Base-by-base conservation (phyloP, 2,888 invertebrate species). In the Alsophila aescularia region DNA sequence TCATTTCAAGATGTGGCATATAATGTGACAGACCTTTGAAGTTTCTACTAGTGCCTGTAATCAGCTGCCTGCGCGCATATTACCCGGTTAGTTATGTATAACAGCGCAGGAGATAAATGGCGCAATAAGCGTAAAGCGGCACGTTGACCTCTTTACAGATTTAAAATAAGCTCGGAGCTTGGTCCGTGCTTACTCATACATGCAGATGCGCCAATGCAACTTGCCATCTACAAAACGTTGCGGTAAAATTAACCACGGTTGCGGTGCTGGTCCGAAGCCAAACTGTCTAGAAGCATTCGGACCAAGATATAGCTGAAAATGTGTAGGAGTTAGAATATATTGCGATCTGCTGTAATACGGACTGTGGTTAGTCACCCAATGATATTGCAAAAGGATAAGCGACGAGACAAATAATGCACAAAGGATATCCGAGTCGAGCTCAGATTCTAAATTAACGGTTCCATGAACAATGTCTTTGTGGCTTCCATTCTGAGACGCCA, bases 161-260 rank as follows among this genome's bases (percentile, higher is more conserved):
- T 75, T 64, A 75, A 79, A 81, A 77, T 78, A 78, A 76, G 71
- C 71, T 59, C 29, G 71, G 60, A 69, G 79, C 75, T 75, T 74
- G 73, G 68, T 69, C 64, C 66, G 62, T 63, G 78, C 75, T 84
- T 82, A 83, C 78, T 83, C 85, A 83, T 79, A 50, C 71, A 24
- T 70, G 67, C 74, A 73, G 70, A 72, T 77, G 78, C 72, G 73
- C 72, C 69, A 71, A 72, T 75, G 73, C 73, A 72, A 69, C 59
- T 69, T 75, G 70, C 74, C 64, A 64, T 60, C 67, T 67, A 61
- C 68, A 70, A 73, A 56, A 48, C 70, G 72, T 71, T 67, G 71
- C 61, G 71, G 72, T 81, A 76, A 77, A 83, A 78, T 81, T 77
- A 79, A 78, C 75, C 72, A 56, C 52, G 67, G 64, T 72, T 69